These are phyloP conservation scores for Lepus europaeus DNA, from an alignment of 2,113 vertebrate genomes.

Conservation along the genomic window DNA sequence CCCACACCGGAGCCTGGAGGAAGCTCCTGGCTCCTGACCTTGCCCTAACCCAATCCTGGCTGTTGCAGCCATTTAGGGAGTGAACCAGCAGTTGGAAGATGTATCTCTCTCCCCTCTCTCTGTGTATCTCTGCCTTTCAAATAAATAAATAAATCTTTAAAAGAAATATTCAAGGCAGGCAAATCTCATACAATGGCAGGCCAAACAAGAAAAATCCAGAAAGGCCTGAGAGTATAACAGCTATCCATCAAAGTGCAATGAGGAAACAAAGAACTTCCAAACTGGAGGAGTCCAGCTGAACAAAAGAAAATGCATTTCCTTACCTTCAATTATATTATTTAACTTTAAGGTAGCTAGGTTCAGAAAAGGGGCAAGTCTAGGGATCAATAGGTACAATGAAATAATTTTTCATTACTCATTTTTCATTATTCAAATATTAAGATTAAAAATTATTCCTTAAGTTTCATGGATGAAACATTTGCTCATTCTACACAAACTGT, in stretches of 20 bases:
- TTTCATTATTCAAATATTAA: background rate
- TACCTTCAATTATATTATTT: background rate
- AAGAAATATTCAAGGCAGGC: background rate
- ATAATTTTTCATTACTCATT: slow-evolving; percentile 11
- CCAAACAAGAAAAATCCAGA: background rate
- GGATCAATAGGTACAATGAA: slow-evolving; percentile 1
- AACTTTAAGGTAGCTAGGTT: background rate
- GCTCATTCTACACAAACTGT: background rate
- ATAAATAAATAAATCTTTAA: background rate
- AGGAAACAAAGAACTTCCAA: background rate
- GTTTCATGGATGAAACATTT: slow-evolving; percentile 7
- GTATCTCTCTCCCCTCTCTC: no score
- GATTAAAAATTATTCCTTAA: background rate
- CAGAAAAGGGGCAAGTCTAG: background rate
- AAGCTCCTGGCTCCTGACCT: no score
- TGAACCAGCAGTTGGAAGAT: no score
- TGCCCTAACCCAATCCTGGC: no score
- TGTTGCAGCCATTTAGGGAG: no score
- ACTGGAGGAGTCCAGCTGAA: background rate
- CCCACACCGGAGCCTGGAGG: no score
- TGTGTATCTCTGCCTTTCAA: no score
- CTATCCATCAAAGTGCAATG: background rate
- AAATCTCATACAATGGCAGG: background rate
- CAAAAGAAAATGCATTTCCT: background rate
- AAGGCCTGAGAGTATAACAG: background rate